phyloP scores from a whole-genome alignment of 2,888 invertebrate species.

The Bombylius major region DNA sequence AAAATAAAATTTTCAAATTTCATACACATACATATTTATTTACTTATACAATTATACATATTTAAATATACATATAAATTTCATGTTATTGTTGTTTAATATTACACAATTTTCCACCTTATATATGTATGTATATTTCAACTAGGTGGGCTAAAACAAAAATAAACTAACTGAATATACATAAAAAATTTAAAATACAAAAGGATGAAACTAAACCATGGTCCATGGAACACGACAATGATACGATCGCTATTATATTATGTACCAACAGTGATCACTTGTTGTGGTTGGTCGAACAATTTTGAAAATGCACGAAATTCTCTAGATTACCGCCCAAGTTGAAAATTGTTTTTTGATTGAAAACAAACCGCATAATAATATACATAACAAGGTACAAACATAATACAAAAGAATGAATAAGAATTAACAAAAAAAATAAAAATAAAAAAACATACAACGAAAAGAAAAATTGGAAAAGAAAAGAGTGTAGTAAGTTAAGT shows the following conservation, averaged over 20 bases:
- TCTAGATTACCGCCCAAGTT: slow-evolving; percentile 15
- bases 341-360: slow-evolving; percentile 13
- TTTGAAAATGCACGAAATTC: slow-evolving; percentile 13
- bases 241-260: neutral
- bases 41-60: too few species aligned
- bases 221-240: neutral
- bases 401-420: neutral
- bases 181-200: neutral
- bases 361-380: slow-evolving; percentile 3
- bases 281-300: slow-evolving; percentile 7
- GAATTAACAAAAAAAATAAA: neutral
- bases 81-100: too few species aligned
- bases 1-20: too few species aligned
- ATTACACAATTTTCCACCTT: neutral
- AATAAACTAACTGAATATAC: neutral
- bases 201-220: neutral
- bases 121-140: too few species aligned
- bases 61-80: too few species aligned
- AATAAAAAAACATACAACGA: neutral
- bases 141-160: neutral
- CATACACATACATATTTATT: too few species aligned
- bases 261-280: neutral
- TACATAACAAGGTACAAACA: too few species aligned
- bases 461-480: neutral
- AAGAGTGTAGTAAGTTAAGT: neutral